These are phyloP conservation scores for Lepisosteus oculatus DNA, from an alignment of 2,113 vertebrate genomes.

Conservation along the genomic window DNA sequence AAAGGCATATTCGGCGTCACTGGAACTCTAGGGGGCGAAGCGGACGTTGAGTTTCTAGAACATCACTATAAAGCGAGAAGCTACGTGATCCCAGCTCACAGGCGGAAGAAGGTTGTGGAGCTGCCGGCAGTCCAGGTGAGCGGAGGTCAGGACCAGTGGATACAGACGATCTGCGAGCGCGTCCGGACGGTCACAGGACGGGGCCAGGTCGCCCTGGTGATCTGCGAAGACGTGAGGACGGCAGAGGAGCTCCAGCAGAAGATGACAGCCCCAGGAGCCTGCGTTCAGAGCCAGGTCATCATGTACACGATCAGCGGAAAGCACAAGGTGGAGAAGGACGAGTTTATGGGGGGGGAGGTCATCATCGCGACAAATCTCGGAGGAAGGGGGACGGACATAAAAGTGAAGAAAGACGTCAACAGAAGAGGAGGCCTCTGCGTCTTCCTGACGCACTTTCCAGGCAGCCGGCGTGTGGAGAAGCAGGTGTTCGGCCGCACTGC, in stretches of 20 bases:
- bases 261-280: constrained; percentile 1
- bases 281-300: constrained; percentile 6
- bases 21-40: constrained; percentile 33
- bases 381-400: constrained; percentile 30
- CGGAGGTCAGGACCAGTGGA: constrained; percentile 13
- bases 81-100: constrained; percentile 29
- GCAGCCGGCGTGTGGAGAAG: constrained; percentile 29
- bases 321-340: constrained; percentile 27
- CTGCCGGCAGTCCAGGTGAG: constrained; percentile 27
- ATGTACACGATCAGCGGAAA: constrained; percentile 37
- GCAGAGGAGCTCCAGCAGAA: constrained; percentile 27
- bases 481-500: constrained; percentile 32
- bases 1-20: constrained; percentile 39
- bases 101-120: constrained; percentile 25
- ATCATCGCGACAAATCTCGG: constrained; percentile 34
- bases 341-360: constrained; percentile 21
- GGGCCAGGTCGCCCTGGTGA: constrained; percentile 28
- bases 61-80: constrained; percentile 27
- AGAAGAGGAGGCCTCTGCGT: constrained; percentile 26
- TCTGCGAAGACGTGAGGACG: constrained; percentile 40
- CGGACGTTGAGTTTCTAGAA: constrained; percentile 28
- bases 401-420: constrained; percentile 26
- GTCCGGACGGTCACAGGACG: constrained; percentile 4
- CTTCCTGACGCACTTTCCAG: constrained; percentile 25
- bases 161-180: constrained; percentile 26